Evolutionary conservation across 2,113 vertebrate genomes (phyloP).

Genomic region (Neotoma lepida): DNA sequence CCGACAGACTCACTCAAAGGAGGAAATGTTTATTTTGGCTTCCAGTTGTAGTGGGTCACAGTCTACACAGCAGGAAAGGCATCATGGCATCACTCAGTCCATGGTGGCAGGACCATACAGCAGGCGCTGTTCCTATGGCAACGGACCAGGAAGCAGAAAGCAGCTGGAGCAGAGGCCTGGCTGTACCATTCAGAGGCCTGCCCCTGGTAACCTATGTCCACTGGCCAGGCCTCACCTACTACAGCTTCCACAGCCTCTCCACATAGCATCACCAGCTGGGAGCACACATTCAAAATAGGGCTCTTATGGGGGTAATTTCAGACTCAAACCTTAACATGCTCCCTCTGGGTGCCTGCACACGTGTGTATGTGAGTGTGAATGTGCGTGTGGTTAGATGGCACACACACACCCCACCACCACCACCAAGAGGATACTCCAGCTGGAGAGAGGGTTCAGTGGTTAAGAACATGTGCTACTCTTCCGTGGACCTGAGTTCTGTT

Average conservation of each 20-base stretch:
- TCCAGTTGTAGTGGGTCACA: background rate
- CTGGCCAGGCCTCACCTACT: background rate
- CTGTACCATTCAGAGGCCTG: background rate
- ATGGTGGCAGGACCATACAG: background rate
- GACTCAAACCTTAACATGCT: background rate
- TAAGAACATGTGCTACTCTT: no score
- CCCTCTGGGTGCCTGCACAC: background rate
- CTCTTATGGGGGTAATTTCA: background rate
- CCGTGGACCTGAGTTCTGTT: no score
- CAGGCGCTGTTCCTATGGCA: background rate
- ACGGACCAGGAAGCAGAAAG: background rate
- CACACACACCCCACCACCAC: background rate
- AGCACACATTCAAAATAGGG: background rate
- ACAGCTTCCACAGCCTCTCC: background rate
- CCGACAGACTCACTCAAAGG: background rate
- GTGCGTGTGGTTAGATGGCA: background rate
- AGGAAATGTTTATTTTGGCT: background rate
- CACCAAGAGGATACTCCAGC: no score
- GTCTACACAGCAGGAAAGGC: background rate
- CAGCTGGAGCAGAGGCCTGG: background rate
- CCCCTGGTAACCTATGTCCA: background rate
- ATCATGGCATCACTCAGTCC: no score
- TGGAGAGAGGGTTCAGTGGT: no score
- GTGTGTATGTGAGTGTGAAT: background rate
- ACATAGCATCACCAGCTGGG: background rate